phyloP scores from a whole-genome alignment of 2,113 vertebrate species.

The Phocoena phocoena region DNA sequence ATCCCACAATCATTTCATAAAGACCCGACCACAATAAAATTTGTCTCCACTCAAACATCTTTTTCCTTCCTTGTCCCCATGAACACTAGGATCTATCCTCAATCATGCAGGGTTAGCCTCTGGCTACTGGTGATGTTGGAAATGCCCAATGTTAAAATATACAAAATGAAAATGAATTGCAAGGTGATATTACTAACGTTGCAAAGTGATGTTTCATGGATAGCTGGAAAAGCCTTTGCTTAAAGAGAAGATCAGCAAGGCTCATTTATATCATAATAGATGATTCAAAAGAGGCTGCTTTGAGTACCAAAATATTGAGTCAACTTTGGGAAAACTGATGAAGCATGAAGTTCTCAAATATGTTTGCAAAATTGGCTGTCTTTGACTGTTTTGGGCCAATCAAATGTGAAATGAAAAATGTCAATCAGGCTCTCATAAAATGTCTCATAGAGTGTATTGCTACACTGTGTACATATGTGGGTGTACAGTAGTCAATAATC shows the following conservation, averaged over 20 bases:
- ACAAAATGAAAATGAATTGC: not conserved
- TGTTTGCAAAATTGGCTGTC: not conserved
- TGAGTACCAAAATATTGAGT: not conserved
- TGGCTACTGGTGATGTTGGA: not conserved
- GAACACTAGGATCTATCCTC: not conserved
- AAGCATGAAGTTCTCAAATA: not conserved
- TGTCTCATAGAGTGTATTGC: not conserved
- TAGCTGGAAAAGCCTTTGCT: not conserved
- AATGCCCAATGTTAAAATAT: not conserved
- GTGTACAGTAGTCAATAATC: not conserved
- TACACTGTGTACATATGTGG: not conserved
- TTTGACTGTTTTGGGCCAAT: not conserved
- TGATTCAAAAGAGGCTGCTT: not conserved
- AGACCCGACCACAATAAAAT: not conserved
- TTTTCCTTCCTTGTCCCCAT: not conserved
- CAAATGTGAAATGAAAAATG: not conserved
- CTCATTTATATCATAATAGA: not conserved
- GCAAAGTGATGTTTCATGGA: not conserved
- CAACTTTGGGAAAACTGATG: not conserved
- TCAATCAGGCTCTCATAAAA: not conserved
- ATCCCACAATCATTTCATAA: not conserved
- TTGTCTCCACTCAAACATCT: not conserved
- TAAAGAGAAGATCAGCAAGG: not conserved
- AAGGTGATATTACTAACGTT: not conserved
- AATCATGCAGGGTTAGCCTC: not conserved